Evolutionary conservation across 1,140 invertebrate species (phyloP), one percentile per base, ranked within the genome.

Genomic region (Watersipora subatra): DNA sequence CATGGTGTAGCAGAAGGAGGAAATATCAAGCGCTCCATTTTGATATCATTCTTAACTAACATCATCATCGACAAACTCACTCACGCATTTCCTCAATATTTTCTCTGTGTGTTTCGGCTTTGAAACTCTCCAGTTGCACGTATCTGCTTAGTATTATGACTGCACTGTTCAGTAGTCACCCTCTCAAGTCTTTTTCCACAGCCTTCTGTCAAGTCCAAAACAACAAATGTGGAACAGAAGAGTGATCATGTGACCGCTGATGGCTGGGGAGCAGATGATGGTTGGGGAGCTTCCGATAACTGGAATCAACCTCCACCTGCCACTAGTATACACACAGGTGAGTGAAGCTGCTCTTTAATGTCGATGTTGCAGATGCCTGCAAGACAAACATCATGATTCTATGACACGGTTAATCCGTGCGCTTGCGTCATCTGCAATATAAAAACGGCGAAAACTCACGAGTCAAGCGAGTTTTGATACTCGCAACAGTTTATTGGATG

Each of bases 251-350:
- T n/a, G 3, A 67, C 68, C 24, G 56, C 64, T 59, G 70, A 69
- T 26, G 71, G 68, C n/a, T 73, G 70, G 29, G 70, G 68, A 65
- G 70, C 65, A 12, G 69, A 71, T 20, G 66, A 64, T 55, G 64
- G 65, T 2, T 72, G 69, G 71, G 68, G 62, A 63, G 65, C 62
- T 25, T 69, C 69, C 27, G 61, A 66, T 7, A 70, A 71, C 68
- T 69, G 56, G 25, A 63, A 61, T 65, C 64, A 64, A 1, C 65
- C 34, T 17, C 64, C 64, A 34, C 61, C 30, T 55, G 63, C 61
- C 62, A 63, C 34, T 46, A 19, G 62, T 56, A 59, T 64, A 61
- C 22, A n/a, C 20, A 34, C 28, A 46, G 22, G 27, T 62, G 24
- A 29, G 28, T 22, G 22, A 26, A 28, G 28, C 34, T 61, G 27